These are phyloP conservation scores for Mnemiopsis leidyi DNA, from an alignment of 37 sponge, comb jelly and placozoan species.

Conservation along the genomic window DNA sequence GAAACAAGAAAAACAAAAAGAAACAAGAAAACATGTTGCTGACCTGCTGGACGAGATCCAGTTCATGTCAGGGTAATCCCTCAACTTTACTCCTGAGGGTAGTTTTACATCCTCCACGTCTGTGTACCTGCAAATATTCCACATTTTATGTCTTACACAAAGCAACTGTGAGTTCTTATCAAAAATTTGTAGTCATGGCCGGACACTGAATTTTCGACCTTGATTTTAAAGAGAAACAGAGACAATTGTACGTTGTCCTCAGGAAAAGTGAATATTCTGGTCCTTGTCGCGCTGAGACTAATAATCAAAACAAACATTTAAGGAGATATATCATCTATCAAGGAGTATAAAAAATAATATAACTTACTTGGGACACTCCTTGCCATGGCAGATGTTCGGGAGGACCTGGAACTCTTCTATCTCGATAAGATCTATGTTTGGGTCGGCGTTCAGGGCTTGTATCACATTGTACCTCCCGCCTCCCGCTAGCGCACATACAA, in stretches of 20 bases:
- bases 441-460: background rate
- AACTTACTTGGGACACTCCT: slow-evolving; percentile 51
- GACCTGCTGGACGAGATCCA: slow-evolving; percentile 65
- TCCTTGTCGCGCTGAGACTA: no score
- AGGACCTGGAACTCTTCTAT: background rate
- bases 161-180: no score
- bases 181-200: no score
- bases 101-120: background rate
- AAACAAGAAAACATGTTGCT: no score
- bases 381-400: slow-evolving; percentile 21
- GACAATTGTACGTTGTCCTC: no score
- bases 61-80: slow-evolving; percentile 58
- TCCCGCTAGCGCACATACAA: background rate
- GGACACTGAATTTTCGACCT: no score
- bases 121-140: background rate
- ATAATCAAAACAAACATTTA: no score
- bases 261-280: no score
- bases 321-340: no score
- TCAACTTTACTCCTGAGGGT: background rate
- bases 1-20: no score
- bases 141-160: background rate
- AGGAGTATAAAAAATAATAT: no score
- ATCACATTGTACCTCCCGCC: background rate
- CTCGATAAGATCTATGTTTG: slow-evolving; percentile 39
- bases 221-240: no score